Evolutionary conservation across 2,113 vertebrate genomes (phyloP).

Genomic region (Colinus virginianus): DNA sequence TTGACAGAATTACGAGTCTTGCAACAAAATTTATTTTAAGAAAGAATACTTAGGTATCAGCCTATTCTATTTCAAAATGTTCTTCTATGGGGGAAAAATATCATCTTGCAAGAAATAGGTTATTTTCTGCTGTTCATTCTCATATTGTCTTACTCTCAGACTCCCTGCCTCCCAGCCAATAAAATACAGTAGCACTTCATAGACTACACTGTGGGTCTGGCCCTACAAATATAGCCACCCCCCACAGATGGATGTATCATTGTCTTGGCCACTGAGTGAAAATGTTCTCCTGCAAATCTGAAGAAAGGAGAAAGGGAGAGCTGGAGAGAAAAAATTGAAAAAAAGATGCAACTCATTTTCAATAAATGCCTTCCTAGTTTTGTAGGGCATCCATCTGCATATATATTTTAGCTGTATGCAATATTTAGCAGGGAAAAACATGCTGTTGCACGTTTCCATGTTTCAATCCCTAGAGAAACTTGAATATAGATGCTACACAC

Average conservation of each 20-base stretch:
- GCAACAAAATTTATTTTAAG: neutral
- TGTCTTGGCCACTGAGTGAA: neutral
- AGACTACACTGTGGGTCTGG: neutral
- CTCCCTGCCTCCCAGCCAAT: fast-evolving
- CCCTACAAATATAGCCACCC: neutral
- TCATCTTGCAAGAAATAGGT: neutral
- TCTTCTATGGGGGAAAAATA: neutral
- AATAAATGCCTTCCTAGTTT: neutral
- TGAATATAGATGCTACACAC: neutral
- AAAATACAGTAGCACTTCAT: conserved; percentile 8
- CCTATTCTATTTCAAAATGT: neutral
- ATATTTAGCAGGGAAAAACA: neutral
- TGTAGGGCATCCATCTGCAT: neutral
- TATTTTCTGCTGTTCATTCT: neutral
- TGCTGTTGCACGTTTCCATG: neutral
- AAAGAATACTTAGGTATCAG: neutral
- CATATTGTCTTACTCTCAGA: neutral
- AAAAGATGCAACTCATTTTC: neutral
- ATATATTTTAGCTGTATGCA: neutral
- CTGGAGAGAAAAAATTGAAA: neutral
- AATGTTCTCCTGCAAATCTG: neutral
- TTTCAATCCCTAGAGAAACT: neutral
- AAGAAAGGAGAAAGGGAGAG: neutral
- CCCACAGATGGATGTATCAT: neutral
- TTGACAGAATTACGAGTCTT: neutral